A percentile compares a stretch with the other conserved stretches of the same genome.
These are phyloP conservation scores for Nipponacmea schrenckii DNA, from an alignment of 2,888 invertebrate genomes.

Conservation along the genomic window DNA sequence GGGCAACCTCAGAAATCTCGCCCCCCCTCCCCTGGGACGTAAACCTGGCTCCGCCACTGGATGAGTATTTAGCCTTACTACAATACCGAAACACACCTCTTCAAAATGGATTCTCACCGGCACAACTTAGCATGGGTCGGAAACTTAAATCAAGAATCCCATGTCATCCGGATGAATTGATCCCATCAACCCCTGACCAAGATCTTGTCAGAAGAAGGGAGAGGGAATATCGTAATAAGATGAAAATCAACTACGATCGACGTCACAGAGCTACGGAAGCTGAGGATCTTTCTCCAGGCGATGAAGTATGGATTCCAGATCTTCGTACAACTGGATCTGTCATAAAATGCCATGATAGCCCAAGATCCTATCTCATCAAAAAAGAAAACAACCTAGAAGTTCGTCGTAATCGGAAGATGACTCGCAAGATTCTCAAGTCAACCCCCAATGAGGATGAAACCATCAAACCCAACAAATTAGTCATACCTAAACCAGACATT, in stretches of 20 bases:
- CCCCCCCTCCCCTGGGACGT: too few relatives aligned
- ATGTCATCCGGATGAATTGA: not conserved
- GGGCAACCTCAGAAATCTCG: too few relatives aligned
- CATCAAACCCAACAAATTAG: too few relatives aligned
- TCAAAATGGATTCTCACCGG: slow-evolving; percentile 24
- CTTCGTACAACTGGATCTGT: too few relatives aligned
- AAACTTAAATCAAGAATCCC: slow-evolving; percentile 15
- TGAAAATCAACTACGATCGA: not conserved
- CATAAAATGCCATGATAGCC: too few relatives aligned
- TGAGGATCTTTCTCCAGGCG: too few relatives aligned
- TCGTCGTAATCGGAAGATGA: not conserved
- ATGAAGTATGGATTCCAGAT: too few relatives aligned
- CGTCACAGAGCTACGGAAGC: too few relatives aligned
- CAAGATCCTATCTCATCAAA: not conserved
- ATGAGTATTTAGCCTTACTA: slow-evolving; percentile 18
- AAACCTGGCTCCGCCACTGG: too few relatives aligned
- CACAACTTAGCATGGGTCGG: slow-evolving; percentile 25
- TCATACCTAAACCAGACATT: too few relatives aligned
- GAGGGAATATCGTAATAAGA: not conserved
- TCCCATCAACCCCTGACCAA: not conserved
- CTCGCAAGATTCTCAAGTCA: not conserved
- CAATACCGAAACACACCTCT: slow-evolving; percentile 30
- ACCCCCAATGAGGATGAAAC: not conserved
- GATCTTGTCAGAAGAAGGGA: not conserved
- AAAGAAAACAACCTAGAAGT: not conserved